Evolutionary conservation across 2,797 vertebrate genomes (phyloP).

Genomic region (Acrossocheilus wenchowensis): DNA sequence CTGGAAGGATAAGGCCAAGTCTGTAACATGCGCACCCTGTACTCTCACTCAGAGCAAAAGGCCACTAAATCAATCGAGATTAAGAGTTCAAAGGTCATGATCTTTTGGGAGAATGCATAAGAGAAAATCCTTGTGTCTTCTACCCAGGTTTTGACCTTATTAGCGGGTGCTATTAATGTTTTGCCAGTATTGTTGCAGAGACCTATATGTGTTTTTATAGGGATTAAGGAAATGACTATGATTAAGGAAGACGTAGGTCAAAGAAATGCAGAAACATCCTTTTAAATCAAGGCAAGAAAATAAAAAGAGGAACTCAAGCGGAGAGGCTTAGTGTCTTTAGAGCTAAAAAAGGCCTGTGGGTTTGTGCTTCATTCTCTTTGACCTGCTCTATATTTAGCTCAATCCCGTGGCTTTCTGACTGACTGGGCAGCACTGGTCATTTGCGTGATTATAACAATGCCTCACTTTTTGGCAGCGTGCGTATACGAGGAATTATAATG

Average conservation of each 20-base stretch:
- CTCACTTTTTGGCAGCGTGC: constrained; percentile 66
- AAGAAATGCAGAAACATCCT: constrained; percentile 15
- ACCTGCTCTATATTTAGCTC: constrained; percentile 68
- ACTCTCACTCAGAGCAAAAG: constrained; percentile 40
- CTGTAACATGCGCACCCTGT: constrained; percentile 48
- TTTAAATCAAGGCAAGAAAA: constrained; percentile 41
- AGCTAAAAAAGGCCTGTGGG: constrained; percentile 43
- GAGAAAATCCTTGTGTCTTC: constrained; percentile 17
- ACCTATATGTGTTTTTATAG: background rate
- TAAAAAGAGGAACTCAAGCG: constrained; percentile 38
- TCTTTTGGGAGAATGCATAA: constrained; percentile 40
- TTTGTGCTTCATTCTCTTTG: constrained; percentile 54
- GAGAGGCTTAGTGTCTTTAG: constrained; percentile 19
- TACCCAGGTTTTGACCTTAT: constrained; percentile 21
- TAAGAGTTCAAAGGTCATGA: constrained; percentile 37
- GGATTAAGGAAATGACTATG: background rate
- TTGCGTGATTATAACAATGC: constrained; percentile 69
- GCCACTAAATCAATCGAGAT: constrained; percentile 41
- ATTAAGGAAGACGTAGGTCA: background rate
- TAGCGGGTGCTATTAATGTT: background rate
- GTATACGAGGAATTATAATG: constrained; percentile 67
- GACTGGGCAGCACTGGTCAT: constrained; percentile 55
- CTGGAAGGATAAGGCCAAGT: constrained; percentile 43
- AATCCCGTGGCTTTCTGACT: constrained; percentile 62
- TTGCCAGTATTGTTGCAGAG: background rate